A percentile compares a stretch with the other conserved stretches of the same genome.
These are phyloP conservation scores for Tokudaia muenninki DNA, from an alignment of 2,797 vertebrate species.

Conservation along the genomic window DNA sequence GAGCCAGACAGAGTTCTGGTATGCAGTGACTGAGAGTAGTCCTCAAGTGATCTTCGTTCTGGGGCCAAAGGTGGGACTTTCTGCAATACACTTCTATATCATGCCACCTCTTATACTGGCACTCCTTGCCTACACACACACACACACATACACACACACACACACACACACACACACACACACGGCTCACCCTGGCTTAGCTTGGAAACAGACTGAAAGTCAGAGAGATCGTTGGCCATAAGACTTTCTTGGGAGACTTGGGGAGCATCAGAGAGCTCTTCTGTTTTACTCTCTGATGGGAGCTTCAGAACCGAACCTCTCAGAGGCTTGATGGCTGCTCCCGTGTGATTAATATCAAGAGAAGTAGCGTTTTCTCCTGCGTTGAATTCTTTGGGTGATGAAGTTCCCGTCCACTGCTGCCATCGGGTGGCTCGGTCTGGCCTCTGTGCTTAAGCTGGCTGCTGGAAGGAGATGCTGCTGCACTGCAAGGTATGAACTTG, in stretches of 20 bases:
- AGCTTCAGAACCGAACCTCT: slow-evolving; percentile 75
- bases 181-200: slow-evolving; percentile 85
- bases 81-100: slow-evolving; percentile 96
- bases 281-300: slow-evolving; percentile 74
- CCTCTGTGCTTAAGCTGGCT: slow-evolving; percentile 91
- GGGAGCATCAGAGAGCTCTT: slow-evolving; percentile 82
- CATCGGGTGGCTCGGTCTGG: slow-evolving; percentile 85
- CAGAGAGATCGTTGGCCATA: slow-evolving; percentile 87
- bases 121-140: slow-evolving; percentile 85
- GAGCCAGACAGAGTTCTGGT: slow-evolving; percentile 94
- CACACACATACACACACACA: neutral
- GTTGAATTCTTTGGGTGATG: slow-evolving; percentile 87
- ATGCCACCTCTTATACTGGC: slow-evolving; percentile 91
- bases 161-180: slow-evolving; percentile 71
- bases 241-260: slow-evolving; percentile 79
- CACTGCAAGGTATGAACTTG: slow-evolving; percentile 96
- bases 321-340: slow-evolving; percentile 82
- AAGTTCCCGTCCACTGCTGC: slow-evolving; percentile 78
- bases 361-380: slow-evolving; percentile 82
- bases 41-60: slow-evolving; percentile 90
- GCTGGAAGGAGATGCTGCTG: slow-evolving; percentile 87
- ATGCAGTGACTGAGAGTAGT: slow-evolving; percentile 86
- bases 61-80: slow-evolving; percentile 89
- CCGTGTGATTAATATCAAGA: slow-evolving; percentile 85
- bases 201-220: slow-evolving; percentile 93